A percentile compares a stretch with the other conserved stretches of the same genome.
These are phyloP conservation scores for Platyura marginata DNA, from an alignment of 1,140 invertebrate species.

Conservation along the genomic window DNA sequence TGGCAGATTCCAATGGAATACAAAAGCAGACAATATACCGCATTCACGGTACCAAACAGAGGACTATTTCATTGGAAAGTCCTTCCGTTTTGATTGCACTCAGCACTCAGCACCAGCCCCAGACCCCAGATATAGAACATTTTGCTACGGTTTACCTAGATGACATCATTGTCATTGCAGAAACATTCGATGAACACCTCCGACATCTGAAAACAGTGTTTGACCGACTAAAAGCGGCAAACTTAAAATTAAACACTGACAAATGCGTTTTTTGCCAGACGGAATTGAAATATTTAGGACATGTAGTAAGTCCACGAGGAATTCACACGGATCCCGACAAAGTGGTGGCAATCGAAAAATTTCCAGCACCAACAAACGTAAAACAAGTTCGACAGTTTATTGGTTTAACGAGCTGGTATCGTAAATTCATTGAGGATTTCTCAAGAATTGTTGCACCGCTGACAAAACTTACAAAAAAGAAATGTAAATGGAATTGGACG, in stretches of 20 bases:
- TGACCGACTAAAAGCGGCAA: slow-evolving; percentile 14
- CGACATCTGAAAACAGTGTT: slow-evolving; percentile 11
- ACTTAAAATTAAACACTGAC: slow-evolving; percentile 24
- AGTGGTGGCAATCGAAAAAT: slow-evolving; percentile 3
- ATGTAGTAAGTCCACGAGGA: slow-evolving; percentile 5
- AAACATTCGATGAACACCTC: slow-evolving; percentile 10
- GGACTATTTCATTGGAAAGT: too few relatives aligned
- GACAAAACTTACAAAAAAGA: slow-evolving; percentile 12
- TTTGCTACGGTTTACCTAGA: slow-evolving; percentile 16
- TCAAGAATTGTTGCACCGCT: slow-evolving; percentile 13
- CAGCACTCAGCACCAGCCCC: too few relatives aligned
- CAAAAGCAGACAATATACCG: too few relatives aligned
- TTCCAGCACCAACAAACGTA: slow-evolving; percentile 5
- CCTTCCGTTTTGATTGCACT: too few relatives aligned
- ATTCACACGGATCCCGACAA: slow-evolving; percentile 5
- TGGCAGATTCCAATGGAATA: too few relatives aligned
- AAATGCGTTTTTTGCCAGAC: slow-evolving; percentile 23
- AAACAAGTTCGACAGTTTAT: slow-evolving; percentile 8
- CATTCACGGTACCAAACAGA: too few relatives aligned
- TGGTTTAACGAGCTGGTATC: slow-evolving; percentile 17
- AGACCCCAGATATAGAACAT: too few relatives aligned
- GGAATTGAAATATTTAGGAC: slow-evolving; percentile 11
- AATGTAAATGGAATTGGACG: slow-evolving; percentile 3
- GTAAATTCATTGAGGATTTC: slow-evolving; percentile 19
- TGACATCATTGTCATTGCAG: slow-evolving; percentile 10